Evolutionary conservation across 2,888 invertebrate species (phyloP), one percentile per base, ranked within the genome.

Genomic region (Callyntrura sp.): DNA sequence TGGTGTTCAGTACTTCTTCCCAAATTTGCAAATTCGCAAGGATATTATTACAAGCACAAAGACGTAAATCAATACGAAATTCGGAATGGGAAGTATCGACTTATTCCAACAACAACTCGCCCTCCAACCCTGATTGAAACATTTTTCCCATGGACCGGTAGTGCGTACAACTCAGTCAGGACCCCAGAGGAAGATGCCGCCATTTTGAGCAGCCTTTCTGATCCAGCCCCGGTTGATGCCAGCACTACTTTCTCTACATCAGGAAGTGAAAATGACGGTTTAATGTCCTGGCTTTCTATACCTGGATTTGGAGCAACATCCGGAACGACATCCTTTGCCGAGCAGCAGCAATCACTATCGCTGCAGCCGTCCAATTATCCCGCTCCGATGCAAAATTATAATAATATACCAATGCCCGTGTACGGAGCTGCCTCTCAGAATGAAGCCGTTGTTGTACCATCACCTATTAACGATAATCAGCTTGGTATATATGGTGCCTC

Each of bases 171-270:
- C 23, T 91, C 91, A 17, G 20, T 43, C 12, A 89, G 85, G 17
- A 76, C 91, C 12, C 85, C 85, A 35, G 91, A 73, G 20, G 85
- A 85, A 12, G 91, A 91, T 65, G 91, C 79, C 25, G 88, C 88
- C 9, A 89, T 91, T 43, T 14, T 91, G 0, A 85, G 83, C 65
- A 89, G 89, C 23, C 43, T 91, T 55, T 89, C 88, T n/a, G 89
- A 89, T 51, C 73, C 55, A 11, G 25, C 73, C 8, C 57, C 25
- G 1, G 9, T 60, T 4, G 35, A 65, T n/a, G 48, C 60, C 9
- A 60, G 23, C 20, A n/a, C 14, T 25, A 17, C 23, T 28, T 43
- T 57, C 12, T 43, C 85, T 0, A 35, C 70, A 0, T 43, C 76
- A 25, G 35, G 45, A 0, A 65, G 20, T n/a, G 35, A 43, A n/a